Percentiles rank a stretch among this genome's conserved stretches.
phyloP scores from a whole-genome alignment of 1,140 invertebrate genomes.

The Phymastichus coffea region DNA sequence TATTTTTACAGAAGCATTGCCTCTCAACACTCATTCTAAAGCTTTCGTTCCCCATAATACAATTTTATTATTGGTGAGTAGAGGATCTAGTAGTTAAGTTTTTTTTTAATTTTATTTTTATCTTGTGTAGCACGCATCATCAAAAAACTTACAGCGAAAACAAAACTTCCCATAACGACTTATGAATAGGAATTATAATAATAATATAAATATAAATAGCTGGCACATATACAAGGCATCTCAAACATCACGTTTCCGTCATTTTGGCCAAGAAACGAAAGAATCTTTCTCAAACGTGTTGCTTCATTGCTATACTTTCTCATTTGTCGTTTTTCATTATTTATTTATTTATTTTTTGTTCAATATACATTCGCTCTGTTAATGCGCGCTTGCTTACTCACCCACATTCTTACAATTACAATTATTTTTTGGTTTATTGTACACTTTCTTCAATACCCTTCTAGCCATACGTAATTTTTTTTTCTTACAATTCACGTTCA shows the following conservation, averaged over 20 bases:
- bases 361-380: slow-evolving; percentile 23
- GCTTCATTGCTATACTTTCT: slow-evolving; percentile 19
- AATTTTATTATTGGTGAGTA: no score
- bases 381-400: not conserved
- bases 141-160: slow-evolving; percentile 9
- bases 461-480: no score
- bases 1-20: not conserved
- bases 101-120: slow-evolving; percentile 1
- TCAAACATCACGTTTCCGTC: slow-evolving; percentile 45
- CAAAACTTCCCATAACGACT: slow-evolving; percentile 20
- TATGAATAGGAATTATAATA: slow-evolving; percentile 38
- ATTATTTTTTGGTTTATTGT: slow-evolving; percentile 5
- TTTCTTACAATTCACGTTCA: not conserved
- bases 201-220: slow-evolving; percentile 50
- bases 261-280: slow-evolving; percentile 31
- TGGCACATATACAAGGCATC: slow-evolving; percentile 53
- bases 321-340: slow-evolving; percentile 15
- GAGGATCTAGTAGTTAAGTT: no score
- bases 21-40: not conserved
- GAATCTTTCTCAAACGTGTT: slow-evolving; percentile 30
- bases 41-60: no score
- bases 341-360: slow-evolving; percentile 25
- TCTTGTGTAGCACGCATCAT: not conserved
- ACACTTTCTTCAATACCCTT: slow-evolving; percentile 11
- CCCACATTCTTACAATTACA: not conserved